Evolutionary conservation across 2,797 vertebrate species (phyloP).

Genomic region (Sebastes itinus): DNA sequence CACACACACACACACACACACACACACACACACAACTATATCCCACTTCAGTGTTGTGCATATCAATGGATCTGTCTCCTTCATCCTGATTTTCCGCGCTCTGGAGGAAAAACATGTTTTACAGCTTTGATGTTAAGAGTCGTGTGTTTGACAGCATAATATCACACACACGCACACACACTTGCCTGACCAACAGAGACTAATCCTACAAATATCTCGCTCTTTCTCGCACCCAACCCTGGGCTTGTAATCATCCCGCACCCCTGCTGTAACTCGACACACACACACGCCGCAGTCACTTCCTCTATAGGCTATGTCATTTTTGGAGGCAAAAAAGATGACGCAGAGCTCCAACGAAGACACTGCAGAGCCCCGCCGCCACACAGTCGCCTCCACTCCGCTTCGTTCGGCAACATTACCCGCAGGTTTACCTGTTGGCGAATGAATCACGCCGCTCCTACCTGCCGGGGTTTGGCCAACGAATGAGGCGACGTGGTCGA

Average conservation of each 20-base stretch:
- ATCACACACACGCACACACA: neutral
- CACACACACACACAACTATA: neutral
- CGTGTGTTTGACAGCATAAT: slow-evolving; percentile 21
- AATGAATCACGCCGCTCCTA: slow-evolving; percentile 1
- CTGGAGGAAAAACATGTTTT: slow-evolving; percentile 13
- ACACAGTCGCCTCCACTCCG: neutral
- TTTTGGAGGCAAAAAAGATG: neutral
- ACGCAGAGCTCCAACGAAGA: neutral
- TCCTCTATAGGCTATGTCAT: slow-evolving; percentile 14
- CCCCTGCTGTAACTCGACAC: slow-evolving; percentile 1
- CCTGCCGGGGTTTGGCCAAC: slow-evolving; percentile 16
- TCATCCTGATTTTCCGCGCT: slow-evolving; percentile 30
- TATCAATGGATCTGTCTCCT: slow-evolving; percentile 19
- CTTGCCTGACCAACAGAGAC: slow-evolving; percentile 1
- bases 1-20: neutral
- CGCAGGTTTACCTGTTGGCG: slow-evolving; percentile 37
- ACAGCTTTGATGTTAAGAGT: slow-evolving; percentile 39
- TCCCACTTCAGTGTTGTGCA: slow-evolving; percentile 8
- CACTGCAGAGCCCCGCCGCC: neutral
- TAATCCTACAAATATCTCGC: slow-evolving; percentile 33
- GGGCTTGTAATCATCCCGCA: slow-evolving; percentile 20
- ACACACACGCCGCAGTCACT: neutral
- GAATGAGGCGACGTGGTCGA: slow-evolving; percentile 13
- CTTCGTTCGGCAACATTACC: neutral
- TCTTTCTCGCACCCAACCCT: neutral